Evolutionary conservation across 2,113 vertebrate species (phyloP).

Genomic region (Dinomys branickii): DNA sequence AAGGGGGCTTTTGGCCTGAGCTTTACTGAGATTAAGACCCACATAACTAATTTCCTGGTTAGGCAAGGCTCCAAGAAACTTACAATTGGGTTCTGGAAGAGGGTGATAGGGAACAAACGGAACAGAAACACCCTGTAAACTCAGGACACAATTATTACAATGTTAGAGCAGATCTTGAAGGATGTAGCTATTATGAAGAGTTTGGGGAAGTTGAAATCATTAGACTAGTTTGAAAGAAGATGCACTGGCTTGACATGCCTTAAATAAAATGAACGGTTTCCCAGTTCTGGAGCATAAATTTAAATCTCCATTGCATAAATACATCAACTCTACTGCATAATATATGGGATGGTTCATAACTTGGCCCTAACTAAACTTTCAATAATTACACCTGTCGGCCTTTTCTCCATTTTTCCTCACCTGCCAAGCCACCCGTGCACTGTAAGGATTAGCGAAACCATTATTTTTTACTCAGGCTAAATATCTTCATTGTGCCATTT

Average conservation of each 20-base stretch:
- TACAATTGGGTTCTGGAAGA: not conserved
- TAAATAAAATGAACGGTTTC: not conserved
- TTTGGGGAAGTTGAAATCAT: not conserved
- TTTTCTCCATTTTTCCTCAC: not conserved
- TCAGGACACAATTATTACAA: not conserved
- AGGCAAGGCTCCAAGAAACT: not conserved
- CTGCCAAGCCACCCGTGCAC: not conserved
- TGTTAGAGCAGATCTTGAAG: not conserved
- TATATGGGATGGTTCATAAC: not conserved
- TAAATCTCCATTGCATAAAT: not conserved
- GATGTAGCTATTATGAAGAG: not conserved
- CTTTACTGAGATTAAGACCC: not conserved
- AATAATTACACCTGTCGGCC: not conserved
- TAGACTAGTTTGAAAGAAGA: slow-evolving; percentile 2
- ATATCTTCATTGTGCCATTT: not conserved
- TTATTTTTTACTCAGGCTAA: not conserved
- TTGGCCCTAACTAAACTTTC: not conserved
- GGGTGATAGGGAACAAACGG: not conserved
- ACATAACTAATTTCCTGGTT: slow-evolving; percentile 1
- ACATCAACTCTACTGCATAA: not conserved
- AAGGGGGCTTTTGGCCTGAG: not conserved
- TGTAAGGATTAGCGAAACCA: not conserved
- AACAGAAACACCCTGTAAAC: not conserved
- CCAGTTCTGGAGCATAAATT: not conserved
- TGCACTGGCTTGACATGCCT: not conserved